Evolutionary conservation across 2,888 invertebrate species (phyloP), one percentile per base, ranked within the genome.

Genomic region (Elegia similella): DNA sequence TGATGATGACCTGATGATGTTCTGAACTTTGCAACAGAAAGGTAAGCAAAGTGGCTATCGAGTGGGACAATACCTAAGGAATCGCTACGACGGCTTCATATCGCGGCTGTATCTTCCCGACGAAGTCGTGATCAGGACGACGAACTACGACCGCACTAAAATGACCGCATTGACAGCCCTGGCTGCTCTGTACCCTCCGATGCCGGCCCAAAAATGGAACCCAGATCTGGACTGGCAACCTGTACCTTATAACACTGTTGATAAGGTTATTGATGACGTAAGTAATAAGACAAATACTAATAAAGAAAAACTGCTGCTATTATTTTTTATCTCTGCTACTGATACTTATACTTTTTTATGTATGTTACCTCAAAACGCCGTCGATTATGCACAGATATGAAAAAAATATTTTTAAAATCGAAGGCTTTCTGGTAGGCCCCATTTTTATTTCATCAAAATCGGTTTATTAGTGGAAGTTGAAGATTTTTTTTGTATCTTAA

Each of bases 61-160:
- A 23, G 83, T 93, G 2, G 94, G 93, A 0, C 75, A 81, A 59
- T 87, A 87, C 61, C 67, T 94, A 6, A 84, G 92, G 55, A 62
- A 76, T 7, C 79, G 77, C 10, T 93, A 93, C 66, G 76, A 82
- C n/a, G 68, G 76, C 0, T 82, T 92, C 30, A 72, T 93, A 42
- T 92, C 88, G 0, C 69, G 68, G 1, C 63, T 89, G 12, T 94
- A 93, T 68, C 69, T 84, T 0, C 82, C 89, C 10, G 85, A 88
- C 42, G 88, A 94, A 74, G 78, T 93, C 7, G 65, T 70, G 10
- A 83, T 93, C 48, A 84, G 93, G 23, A 95, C 95, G 38, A 95
- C 96, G 0, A 94, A 95, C 73, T 94, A 92, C 72, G 94, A 95
- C 55, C 90, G 96, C 52, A 96, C 96, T 0, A 93, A 96, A 81